Evolutionary conservation across 1,140 invertebrate genomes (phyloP).

Genomic region (Zaprionus camerounensis): DNA sequence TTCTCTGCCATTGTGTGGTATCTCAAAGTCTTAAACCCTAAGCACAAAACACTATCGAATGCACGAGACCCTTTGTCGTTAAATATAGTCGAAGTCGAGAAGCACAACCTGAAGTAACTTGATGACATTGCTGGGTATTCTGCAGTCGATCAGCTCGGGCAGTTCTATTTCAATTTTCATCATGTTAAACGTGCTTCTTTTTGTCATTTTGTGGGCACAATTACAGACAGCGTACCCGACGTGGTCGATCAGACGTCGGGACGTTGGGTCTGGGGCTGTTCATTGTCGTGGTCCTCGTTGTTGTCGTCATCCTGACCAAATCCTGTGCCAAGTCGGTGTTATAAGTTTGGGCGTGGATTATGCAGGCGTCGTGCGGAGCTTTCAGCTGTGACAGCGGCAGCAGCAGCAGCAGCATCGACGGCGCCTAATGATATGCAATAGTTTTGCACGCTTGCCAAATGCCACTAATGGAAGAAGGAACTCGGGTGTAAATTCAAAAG

Average conservation of each 20-base stretch:
- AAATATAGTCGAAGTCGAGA: neutral
- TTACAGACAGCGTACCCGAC: conserved; percentile 22
- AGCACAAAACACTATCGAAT: conserved; percentile 1
- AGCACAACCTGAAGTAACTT: neutral
- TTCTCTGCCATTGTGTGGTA: conserved; percentile 5
- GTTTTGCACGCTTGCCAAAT: conserved; percentile 47
- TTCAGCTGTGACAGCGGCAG: conserved; percentile 32
- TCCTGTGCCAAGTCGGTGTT: conserved; percentile 55
- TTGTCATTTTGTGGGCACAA: conserved; percentile 39
- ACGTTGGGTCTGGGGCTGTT: neutral
- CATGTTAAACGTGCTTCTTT: conserved; percentile 11
- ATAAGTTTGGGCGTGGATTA: conserved; percentile 66
- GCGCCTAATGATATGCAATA: conserved; percentile 79
- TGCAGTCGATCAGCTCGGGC: neutral
- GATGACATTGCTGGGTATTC: neutral
- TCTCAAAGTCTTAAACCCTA: neutral
- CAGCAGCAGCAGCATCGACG: conserved; percentile 7
- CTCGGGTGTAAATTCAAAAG: conserved; percentile 80
- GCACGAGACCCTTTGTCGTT: neutral
- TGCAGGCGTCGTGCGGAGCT: conserved; percentile 41
- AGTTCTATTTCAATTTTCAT: neutral
- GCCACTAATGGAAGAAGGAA: conserved; percentile 76
- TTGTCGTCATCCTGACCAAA: conserved; percentile 51
- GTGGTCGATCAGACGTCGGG: neutral
- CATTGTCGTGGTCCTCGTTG: conserved; percentile 11